Percentiles rank a stretch among this genome's conserved stretches.
Conservation (phyloP, 92 coral and sea anemone species). For the Epizoanthus ramosus region DNA sequence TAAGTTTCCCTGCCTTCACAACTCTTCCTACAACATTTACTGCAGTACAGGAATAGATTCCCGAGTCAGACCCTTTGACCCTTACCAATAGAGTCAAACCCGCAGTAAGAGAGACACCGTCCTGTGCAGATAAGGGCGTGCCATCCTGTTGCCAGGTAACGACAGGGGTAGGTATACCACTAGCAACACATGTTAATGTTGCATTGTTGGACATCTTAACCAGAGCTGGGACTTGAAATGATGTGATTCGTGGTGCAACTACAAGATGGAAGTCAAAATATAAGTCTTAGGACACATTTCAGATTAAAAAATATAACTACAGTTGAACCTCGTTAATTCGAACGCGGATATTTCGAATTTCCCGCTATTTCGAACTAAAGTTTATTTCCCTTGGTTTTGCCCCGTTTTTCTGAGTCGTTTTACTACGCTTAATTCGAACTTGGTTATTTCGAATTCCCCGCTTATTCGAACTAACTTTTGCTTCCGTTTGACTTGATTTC, state of each 20-base stretch:
- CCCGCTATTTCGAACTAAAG: no score
- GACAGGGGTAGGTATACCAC: slow-evolving; percentile 77
- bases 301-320: no score
- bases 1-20: slow-evolving; percentile 55
- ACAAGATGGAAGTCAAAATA: slow-evolving; percentile 23
- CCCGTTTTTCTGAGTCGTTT: no score
- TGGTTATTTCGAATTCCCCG: no score
- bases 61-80: slow-evolving; percentile 61
- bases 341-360: no score
- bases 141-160: slow-evolving; percentile 74
- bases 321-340: no score
- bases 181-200: slow-evolving; percentile 64
- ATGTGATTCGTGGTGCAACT: slow-evolving; percentile 77
- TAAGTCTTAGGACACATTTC: background rate
- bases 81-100: slow-evolving; percentile 54
- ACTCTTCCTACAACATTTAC: slow-evolving; percentile 71
- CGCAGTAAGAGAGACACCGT: slow-evolving; percentile 43
- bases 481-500: no score
- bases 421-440: no score
- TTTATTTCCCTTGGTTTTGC: no score
- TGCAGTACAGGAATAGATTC: slow-evolving; percentile 76
- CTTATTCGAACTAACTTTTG: no score
- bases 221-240: slow-evolving; percentile 67
- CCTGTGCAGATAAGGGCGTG: slow-evolving; percentile 27
- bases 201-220: slow-evolving; percentile 58